phyloP scores from a whole-genome alignment of 2,888 invertebrate species.

The Exocentrus adspersus region DNA sequence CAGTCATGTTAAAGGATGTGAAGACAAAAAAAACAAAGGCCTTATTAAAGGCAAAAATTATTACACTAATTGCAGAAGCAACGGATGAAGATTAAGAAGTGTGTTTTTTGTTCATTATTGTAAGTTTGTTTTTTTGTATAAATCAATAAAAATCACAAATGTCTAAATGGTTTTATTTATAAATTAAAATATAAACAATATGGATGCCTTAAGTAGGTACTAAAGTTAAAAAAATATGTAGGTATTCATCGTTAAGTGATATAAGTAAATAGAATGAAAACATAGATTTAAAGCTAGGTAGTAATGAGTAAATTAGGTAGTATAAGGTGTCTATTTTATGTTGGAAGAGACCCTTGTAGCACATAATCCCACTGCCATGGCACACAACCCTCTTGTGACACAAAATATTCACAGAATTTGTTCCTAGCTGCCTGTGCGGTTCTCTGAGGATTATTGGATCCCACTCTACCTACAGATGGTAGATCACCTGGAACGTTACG shows the following conservation, averaged over 20 bases:
- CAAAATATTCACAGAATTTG: neutral
- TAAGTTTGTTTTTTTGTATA: too few species aligned
- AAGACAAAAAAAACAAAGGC: neutral
- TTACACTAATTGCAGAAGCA: neutral
- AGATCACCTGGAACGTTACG: neutral
- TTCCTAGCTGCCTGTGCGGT: neutral
- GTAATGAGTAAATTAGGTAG: too few species aligned
- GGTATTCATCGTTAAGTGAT: too few species aligned
- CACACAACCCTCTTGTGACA: neutral
- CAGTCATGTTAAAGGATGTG: neutral
- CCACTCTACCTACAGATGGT: neutral
- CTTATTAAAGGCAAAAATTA: neutral
- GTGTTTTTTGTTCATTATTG: too few species aligned
- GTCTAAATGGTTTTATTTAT: too few species aligned
- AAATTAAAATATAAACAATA: too few species aligned
- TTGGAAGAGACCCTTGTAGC: neutral
- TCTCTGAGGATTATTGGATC: neutral
- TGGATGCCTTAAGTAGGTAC: too few species aligned
- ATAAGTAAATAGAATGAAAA: too few species aligned
- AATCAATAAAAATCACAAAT: too few species aligned
- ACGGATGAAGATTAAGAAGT: neutral
- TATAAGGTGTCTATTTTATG: neutral
- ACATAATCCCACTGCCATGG: neutral
- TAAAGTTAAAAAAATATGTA: too few species aligned
- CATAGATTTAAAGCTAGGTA: too few species aligned